Conservation (phyloP, 2,888 invertebrate genomes). For the Psococerastis gibbosa region DNA sequence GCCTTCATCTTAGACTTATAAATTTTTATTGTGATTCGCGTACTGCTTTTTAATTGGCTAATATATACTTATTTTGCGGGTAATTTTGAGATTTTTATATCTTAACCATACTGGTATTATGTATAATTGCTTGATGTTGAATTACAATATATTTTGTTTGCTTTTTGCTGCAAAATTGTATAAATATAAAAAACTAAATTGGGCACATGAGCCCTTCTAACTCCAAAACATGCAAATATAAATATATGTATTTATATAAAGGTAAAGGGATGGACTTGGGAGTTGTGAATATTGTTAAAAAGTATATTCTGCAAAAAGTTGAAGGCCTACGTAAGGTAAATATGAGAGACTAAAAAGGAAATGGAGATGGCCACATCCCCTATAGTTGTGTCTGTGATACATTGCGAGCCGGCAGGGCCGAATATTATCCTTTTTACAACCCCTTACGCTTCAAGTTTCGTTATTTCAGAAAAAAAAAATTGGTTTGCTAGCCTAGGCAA, state of each 20-base stretch:
- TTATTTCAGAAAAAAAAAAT: too few relatives aligned
- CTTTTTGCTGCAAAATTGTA: neutral
- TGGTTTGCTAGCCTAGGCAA: too few relatives aligned
- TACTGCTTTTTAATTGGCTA: too few relatives aligned
- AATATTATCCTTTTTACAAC: too few relatives aligned
- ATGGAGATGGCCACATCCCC: slow-evolving; percentile 8
- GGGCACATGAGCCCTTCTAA: neutral
- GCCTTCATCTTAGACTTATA: too few relatives aligned
- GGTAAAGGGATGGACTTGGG: slow-evolving; percentile 10
- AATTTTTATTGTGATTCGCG: too few relatives aligned
- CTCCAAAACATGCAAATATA: neutral
- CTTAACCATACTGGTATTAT: too few relatives aligned
- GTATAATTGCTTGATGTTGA: too few relatives aligned
- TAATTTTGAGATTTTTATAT: too few relatives aligned
- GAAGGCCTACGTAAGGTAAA: slow-evolving; percentile 1
- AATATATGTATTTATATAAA: slow-evolving; percentile 11
- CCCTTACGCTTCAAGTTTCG: too few relatives aligned
- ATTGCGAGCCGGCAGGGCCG: neutral
- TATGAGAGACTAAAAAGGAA: neutral
- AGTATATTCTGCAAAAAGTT: slow-evolving; percentile 1
- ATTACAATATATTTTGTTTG: too few relatives aligned
- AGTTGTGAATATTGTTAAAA: slow-evolving; percentile 9
- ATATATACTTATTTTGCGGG: too few relatives aligned
- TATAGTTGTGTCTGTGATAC: slow-evolving; percentile 9
- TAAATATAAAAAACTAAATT: neutral